Evolutionary conservation across 2,888 invertebrate genomes (phyloP).

Genomic region (Ganaspis brasiliensis): DNA sequence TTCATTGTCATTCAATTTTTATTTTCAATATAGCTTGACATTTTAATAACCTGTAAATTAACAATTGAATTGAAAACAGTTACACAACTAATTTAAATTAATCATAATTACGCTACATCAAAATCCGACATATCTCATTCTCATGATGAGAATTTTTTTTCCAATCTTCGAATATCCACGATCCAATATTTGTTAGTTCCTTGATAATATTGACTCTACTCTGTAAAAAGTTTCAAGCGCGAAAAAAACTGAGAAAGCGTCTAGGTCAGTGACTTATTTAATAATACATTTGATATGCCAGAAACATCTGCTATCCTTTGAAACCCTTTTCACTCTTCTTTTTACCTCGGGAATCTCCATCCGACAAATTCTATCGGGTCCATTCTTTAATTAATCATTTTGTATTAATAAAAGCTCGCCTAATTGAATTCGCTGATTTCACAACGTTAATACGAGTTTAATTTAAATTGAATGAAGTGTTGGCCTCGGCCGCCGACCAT

Average conservation of each 20-base stretch:
- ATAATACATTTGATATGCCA: slow-evolving; percentile 77
- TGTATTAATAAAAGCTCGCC: slow-evolving; percentile 77
- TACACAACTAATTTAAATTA: too few species aligned
- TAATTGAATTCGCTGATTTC: slow-evolving; percentile 77
- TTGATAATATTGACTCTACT: too few species aligned
- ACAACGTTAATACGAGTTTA: slow-evolving; percentile 76
- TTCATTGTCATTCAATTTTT: not conserved
- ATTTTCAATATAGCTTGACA: not conserved
- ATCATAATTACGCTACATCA: too few species aligned
- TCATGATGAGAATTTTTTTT: too few species aligned
- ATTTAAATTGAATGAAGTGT: slow-evolving; percentile 76
- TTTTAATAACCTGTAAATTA: not conserved
- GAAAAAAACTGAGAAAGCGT: slow-evolving; percentile 53
- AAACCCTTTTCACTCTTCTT: slow-evolving; percentile 64
- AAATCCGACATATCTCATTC: too few species aligned
- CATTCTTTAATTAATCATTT: slow-evolving; percentile 78
- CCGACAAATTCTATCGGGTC: slow-evolving; percentile 45
- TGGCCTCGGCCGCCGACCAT: slow-evolving; percentile 52
- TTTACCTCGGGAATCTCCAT: slow-evolving; percentile 24
- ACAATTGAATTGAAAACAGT: not conserved
- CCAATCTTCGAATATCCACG: too few species aligned
- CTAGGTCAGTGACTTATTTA: slow-evolving; percentile 72
- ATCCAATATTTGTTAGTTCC: too few species aligned
- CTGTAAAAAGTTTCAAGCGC: slow-evolving; percentile 49
- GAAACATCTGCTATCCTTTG: slow-evolving; percentile 76